Percentiles rank a stretch among this genome's conserved stretches.
phyloP scores from a whole-genome alignment of 2,797 vertebrate species.

The Acanthurus tractus region DNA sequence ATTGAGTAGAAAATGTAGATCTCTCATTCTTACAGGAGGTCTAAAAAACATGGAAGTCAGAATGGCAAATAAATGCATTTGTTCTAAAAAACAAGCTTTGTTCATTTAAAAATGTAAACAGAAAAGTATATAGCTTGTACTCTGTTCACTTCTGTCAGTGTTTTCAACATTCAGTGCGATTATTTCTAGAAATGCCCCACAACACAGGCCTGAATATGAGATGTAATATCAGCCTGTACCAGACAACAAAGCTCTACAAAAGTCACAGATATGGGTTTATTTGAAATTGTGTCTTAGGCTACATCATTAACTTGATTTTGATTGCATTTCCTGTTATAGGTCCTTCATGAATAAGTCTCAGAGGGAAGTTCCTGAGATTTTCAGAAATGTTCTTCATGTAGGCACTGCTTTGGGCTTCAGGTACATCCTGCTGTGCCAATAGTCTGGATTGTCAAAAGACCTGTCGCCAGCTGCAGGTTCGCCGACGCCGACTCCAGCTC shows the following conservation, averaged over 20 bases:
- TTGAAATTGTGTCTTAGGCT: constrained; percentile 33
- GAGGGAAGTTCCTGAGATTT: constrained; percentile 30
- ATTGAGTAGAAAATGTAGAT: constrained; percentile 71
- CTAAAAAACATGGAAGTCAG: constrained; percentile 35
- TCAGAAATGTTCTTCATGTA: constrained; percentile 80
- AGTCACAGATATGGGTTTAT: constrained; percentile 1
- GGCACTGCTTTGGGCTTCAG: constrained; percentile 86
- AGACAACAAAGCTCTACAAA: constrained; percentile 32
- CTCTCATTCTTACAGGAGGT: constrained; percentile 37
- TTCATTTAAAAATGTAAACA: constrained; percentile 78
- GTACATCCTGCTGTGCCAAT: constrained; percentile 95
- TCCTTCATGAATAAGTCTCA: constrained; percentile 78
- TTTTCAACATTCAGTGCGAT: constrained; percentile 63
- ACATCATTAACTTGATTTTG: constrained; percentile 49
- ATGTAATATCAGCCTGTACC: constrained; percentile 40
- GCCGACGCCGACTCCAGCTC: constrained; percentile 70
- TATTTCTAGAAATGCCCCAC: constrained; percentile 56
- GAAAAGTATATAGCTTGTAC: constrained; percentile 71
- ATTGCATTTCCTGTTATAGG: constrained; percentile 45
- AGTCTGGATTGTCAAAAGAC: constrained; percentile 95
- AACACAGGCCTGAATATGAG: constrained; percentile 32
- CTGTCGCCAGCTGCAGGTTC: constrained; percentile 79
- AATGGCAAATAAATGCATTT: constrained; percentile 43
- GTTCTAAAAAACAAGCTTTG: constrained; percentile 60
- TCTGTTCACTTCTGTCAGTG: constrained; percentile 54